phyloP scores from a whole-genome alignment of 2,113 vertebrate species.

The Tragulus kanchil region DNA sequence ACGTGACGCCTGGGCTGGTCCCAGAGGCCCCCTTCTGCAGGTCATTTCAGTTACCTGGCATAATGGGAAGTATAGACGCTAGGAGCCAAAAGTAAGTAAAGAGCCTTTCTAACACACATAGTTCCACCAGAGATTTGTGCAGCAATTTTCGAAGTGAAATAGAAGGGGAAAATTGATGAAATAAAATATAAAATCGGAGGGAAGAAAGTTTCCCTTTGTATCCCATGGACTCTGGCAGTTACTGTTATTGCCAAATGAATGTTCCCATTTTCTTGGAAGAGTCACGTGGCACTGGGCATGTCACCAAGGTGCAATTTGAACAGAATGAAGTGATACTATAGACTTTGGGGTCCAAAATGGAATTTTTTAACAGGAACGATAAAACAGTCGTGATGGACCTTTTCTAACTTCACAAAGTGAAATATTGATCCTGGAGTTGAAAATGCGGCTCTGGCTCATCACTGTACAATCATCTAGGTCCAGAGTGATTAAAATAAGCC shows the following conservation, averaged over 20 bases:
- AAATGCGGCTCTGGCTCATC: conserved; percentile 11
- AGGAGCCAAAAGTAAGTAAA: conserved; percentile 45
- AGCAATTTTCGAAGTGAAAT: conserved; percentile 73
- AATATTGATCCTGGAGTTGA: conserved; percentile 37
- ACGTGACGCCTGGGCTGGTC: not conserved
- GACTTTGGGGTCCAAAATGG: conserved; percentile 47
- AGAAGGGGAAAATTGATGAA: conserved; percentile 67
- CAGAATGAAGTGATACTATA: conserved; percentile 6
- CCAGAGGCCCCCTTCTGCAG: not conserved
- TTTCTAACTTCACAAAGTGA: conserved; percentile 50
- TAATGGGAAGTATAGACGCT: conserved; percentile 15
- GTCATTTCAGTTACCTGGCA: conserved; percentile 32
- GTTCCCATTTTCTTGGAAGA: conserved; percentile 71
- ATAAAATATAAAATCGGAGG: conserved; percentile 65
- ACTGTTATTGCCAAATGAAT: conserved; percentile 67
- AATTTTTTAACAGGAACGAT: conserved; percentile 71
- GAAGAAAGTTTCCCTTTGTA: conserved; percentile 58
- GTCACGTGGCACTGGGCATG: not conserved
- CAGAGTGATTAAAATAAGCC: not conserved
- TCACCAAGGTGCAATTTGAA: conserved; percentile 72
- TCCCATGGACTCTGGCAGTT: conserved; percentile 2
- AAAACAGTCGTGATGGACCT: conserved; percentile 8
- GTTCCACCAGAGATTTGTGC: conserved; percentile 58
- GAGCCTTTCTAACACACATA: conserved; percentile 15
- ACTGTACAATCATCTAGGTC: conserved; percentile 7